phyloP scores from a whole-genome alignment of 2,113 vertebrate genomes.

The Harpagus bidentatus region DNA sequence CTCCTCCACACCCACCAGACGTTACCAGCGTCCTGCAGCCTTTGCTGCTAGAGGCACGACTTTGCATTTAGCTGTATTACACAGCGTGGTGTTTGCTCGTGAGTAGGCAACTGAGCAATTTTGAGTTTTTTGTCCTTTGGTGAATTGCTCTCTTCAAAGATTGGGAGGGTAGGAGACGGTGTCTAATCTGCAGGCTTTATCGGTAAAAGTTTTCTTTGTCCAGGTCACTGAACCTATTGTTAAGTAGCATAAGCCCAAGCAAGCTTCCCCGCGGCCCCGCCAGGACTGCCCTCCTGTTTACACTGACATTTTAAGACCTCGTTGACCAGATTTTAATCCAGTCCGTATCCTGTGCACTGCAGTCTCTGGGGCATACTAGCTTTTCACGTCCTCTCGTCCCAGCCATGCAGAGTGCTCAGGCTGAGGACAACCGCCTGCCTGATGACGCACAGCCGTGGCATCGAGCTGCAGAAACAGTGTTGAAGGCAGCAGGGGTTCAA shows the following conservation, averaged over 20 bases:
- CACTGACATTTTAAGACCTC: constrained; percentile 46
- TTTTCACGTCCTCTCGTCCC: not conserved
- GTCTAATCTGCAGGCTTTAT: constrained; percentile 26
- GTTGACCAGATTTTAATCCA: constrained; percentile 52
- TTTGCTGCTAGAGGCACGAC: not conserved
- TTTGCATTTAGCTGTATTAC: not conserved
- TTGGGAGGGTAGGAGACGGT: not conserved
- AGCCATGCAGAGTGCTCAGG: not conserved
- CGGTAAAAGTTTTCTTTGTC: constrained; percentile 45
- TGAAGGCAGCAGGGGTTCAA: not conserved
- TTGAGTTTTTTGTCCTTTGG: not conserved
- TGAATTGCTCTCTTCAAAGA: not conserved
- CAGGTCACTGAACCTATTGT: constrained; percentile 59
- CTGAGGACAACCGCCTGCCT: not conserved
- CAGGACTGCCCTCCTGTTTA: constrained; percentile 51
- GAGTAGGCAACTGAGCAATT: not conserved
- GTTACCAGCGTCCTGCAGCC: not conserved
- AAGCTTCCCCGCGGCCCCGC: not conserved
- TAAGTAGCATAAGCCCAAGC: constrained; percentile 1
- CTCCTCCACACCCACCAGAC: not conserved
- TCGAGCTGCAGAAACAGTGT: not conserved
- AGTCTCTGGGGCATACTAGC: constrained; percentile 27
- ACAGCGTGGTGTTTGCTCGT: rapidly evolving
- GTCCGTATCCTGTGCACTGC: constrained; percentile 18
- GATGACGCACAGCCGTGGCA: not conserved